phyloP scores from a whole-genome alignment of 2,888 invertebrate species.

The Caenorhabditis sinica region DNA sequence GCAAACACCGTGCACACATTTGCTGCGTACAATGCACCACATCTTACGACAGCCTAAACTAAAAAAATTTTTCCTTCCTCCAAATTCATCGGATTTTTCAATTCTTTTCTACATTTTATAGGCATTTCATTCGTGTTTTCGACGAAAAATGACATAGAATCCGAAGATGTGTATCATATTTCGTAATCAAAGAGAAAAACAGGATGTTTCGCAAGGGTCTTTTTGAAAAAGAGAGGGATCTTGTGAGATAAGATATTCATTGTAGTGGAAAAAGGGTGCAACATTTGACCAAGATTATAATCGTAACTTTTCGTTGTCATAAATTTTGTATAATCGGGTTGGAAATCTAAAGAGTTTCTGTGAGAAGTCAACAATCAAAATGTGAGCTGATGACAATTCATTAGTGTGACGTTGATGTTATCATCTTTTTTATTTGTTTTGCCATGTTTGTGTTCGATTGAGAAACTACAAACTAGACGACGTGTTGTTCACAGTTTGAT shows the following conservation, averaged over 20 bases:
- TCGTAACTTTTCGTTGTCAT: conserved; percentile 18
- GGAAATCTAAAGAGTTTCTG: neutral
- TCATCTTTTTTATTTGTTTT: neutral
- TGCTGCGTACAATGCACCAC: conserved; percentile 16
- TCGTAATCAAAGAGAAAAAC: conserved; percentile 1
- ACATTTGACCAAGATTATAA: conserved; percentile 3
- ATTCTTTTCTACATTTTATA: neutral
- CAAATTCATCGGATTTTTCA: neutral
- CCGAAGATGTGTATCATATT: neutral
- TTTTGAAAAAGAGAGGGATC: neutral
- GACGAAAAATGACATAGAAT: neutral
- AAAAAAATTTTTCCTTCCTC: neutral
- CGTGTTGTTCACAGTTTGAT: neutral
- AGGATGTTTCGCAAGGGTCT: neutral
- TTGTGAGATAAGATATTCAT: neutral
- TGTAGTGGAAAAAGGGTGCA: conserved; percentile 5
- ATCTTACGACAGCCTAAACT: conserved; percentile 8
- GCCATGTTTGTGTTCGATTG: conserved; percentile 5
- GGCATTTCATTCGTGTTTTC: neutral
- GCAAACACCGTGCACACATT: conserved; percentile 20
- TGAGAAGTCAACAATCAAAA: neutral
- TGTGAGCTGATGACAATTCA: conserved; percentile 23
- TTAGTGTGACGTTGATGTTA: conserved; percentile 26
- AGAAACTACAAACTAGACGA: conserved; percentile 33
- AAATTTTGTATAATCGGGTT: neutral